A percentile compares a stretch with the other conserved stretches of the same genome.
Conservation (phyloP, 1,140 invertebrate species). For the Pectinophora gossypiella region DNA sequence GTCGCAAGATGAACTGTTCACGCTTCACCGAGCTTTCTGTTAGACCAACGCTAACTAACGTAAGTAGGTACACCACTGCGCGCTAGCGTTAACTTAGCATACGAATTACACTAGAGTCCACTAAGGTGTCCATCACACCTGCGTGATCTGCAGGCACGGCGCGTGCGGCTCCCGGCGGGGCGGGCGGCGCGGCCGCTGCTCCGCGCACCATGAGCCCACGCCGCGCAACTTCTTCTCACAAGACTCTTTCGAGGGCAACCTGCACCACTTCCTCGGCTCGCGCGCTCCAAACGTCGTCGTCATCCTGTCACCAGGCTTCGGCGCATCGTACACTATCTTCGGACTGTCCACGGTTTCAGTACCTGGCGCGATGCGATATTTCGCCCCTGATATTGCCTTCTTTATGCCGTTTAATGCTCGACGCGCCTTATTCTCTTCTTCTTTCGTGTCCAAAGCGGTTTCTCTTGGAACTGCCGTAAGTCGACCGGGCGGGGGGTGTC, state of each 20-base stretch:
- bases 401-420: slow-evolving; percentile 44
- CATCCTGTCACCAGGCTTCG: slow-evolving; percentile 62
- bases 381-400: slow-evolving; percentile 48
- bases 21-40: no score
- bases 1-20: no score
- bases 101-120: background rate
- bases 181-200: slow-evolving; percentile 34
- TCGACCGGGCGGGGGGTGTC: slow-evolving; percentile 29
- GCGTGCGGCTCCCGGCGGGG: slow-evolving; percentile 38
- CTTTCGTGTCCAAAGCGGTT: slow-evolving; percentile 28
- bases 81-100: background rate
- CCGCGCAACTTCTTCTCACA: slow-evolving; percentile 37
- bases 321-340: slow-evolving; percentile 57
- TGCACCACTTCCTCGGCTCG: slow-evolving; percentile 41
- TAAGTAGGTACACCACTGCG: background rate
- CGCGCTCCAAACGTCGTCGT: slow-evolving; percentile 51
- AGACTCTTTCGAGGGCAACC: slow-evolving; percentile 35
- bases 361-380: slow-evolving; percentile 52
- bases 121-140: slow-evolving; percentile 49
- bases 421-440: slow-evolving; percentile 35
- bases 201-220: slow-evolving; percentile 36
- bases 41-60: no score
- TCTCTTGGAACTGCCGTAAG: slow-evolving; percentile 33
- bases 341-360: slow-evolving; percentile 51
- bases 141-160: slow-evolving; percentile 54